Evolutionary conservation across 2,797 vertebrate species (phyloP).

Genomic region (Periparus ater): DNA sequence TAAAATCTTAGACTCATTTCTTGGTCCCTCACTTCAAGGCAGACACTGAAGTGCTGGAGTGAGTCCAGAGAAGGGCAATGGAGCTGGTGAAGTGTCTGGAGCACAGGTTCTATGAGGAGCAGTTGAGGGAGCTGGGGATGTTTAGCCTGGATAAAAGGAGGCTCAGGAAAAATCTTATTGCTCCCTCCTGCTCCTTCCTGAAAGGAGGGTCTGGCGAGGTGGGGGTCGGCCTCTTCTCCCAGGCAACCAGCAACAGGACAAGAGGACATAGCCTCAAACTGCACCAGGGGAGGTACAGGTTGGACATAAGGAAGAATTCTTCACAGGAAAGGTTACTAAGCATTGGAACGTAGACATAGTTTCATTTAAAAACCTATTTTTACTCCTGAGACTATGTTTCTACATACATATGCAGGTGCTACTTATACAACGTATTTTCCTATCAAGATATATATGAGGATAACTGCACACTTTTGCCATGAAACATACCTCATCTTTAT

Average conservation of each 20-base stretch:
- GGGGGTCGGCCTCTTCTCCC: rapidly evolving
- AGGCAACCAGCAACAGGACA: neutral
- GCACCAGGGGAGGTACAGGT: neutral
- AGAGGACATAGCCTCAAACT: neutral
- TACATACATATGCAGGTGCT: neutral
- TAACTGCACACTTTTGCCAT: neutral
- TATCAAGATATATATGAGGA: neutral
- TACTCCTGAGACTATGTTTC: neutral
- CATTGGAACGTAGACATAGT: neutral
- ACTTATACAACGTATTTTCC: neutral
- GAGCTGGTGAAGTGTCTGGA: neutral
- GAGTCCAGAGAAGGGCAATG: neutral
- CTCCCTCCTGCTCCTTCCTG: neutral
- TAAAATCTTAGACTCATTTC: neutral
- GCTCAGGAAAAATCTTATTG: neutral
- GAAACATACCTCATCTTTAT: neutral
- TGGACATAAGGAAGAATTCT: neutral
- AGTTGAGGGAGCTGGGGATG: rapidly evolving
- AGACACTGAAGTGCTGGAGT: neutral
- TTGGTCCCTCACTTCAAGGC: neutral
- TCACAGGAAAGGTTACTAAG: neutral
- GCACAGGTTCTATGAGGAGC: too few species aligned
- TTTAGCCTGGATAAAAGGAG: neutral
- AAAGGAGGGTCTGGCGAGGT: rapidly evolving
- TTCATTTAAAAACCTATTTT: neutral